Evolutionary conservation across 2,888 invertebrate species (phyloP).

Genomic region (Gnatocerus cornutus): DNA sequence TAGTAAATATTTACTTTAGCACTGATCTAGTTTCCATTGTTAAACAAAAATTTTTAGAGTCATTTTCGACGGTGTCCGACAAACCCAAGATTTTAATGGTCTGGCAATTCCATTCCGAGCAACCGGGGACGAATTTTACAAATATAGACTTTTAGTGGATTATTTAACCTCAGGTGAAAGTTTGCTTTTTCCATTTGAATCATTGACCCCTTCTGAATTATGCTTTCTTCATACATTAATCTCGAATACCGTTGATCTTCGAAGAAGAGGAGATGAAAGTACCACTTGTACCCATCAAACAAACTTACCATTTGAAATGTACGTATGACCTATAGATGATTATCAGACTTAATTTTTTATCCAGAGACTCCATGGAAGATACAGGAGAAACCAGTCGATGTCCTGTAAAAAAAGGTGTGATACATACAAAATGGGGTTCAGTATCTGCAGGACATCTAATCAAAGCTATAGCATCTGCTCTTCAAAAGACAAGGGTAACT

Average conservation of each 20-base stretch:
- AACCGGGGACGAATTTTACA: slow-evolving; percentile 75
- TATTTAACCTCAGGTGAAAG: slow-evolving; percentile 74
- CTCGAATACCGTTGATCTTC: slow-evolving; percentile 75
- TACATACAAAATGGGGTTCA: slow-evolving; percentile 78
- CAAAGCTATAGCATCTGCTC: slow-evolving; percentile 75
- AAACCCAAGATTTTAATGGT: slow-evolving; percentile 66
- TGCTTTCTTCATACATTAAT: slow-evolving; percentile 75
- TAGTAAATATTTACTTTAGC: not conserved
- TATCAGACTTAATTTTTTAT: not conserved
- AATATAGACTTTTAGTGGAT: slow-evolving; percentile 76
- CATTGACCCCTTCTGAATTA: slow-evolving; percentile 71
- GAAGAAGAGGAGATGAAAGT: slow-evolving; percentile 77
- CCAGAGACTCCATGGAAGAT: slow-evolving; percentile 37
- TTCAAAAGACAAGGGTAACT: slow-evolving; percentile 75
- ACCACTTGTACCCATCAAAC: slow-evolving; percentile 69
- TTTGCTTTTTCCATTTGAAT: slow-evolving; percentile 62
- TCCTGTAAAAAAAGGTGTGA: slow-evolving; percentile 79
- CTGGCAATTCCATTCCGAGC: slow-evolving; percentile 74
- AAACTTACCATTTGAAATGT: slow-evolving; percentile 53
- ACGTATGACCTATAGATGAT: not conserved
- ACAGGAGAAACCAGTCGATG: slow-evolving; percentile 67
- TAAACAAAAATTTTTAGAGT: slow-evolving; percentile 69
- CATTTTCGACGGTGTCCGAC: slow-evolving; percentile 77
- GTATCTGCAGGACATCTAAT: slow-evolving; percentile 76
- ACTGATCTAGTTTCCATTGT: no score